Evolutionary conservation across 2,888 invertebrate genomes (phyloP).

Genomic region (Tanytarsus gracilentus): DNA sequence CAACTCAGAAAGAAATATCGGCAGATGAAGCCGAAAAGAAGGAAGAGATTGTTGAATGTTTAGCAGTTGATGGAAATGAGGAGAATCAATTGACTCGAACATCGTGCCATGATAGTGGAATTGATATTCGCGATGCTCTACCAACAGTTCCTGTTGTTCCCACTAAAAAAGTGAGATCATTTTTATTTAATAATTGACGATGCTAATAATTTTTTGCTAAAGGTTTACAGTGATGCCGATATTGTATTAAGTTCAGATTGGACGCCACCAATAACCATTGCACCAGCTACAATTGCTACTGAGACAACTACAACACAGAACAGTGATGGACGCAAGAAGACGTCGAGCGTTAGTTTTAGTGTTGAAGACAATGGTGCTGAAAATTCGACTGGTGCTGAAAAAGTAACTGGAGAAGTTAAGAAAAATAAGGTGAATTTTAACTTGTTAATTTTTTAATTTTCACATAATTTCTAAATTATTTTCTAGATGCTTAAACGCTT

Average conservation of each 20-base stretch:
- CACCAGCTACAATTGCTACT: slow-evolving; percentile 55
- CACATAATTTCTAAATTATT: slow-evolving; percentile 9
- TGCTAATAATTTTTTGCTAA: background rate
- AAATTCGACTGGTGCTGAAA: slow-evolving; percentile 31
- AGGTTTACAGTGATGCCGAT: slow-evolving; percentile 79
- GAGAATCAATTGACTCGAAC: slow-evolving; percentile 64
- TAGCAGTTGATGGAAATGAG: slow-evolving; percentile 43
- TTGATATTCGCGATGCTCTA: slow-evolving; percentile 73
- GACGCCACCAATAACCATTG: slow-evolving; percentile 76
- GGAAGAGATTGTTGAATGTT: slow-evolving; percentile 32
- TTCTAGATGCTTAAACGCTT: slow-evolving; percentile 83
- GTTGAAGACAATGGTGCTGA: slow-evolving; percentile 55
- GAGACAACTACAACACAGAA: slow-evolving; percentile 42
- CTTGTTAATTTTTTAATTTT: slow-evolving; percentile 27
- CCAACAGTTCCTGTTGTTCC: slow-evolving; percentile 53
- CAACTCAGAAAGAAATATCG: background rate
- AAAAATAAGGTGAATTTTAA: slow-evolving; percentile 58
- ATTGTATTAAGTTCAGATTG: slow-evolving; percentile 79
- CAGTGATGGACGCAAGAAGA: slow-evolving; percentile 53
- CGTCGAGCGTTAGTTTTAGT: slow-evolving; percentile 63
- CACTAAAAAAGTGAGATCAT: slow-evolving; percentile 39
- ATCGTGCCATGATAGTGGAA: slow-evolving; percentile 82
- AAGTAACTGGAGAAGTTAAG: slow-evolving; percentile 48
- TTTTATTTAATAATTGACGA: slow-evolving; percentile 1
- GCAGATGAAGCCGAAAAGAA: slow-evolving; percentile 24